These are phyloP conservation scores for Pammene fasciana DNA, from an alignment of 2,888 invertebrate genomes.

Conservation along the genomic window DNA sequence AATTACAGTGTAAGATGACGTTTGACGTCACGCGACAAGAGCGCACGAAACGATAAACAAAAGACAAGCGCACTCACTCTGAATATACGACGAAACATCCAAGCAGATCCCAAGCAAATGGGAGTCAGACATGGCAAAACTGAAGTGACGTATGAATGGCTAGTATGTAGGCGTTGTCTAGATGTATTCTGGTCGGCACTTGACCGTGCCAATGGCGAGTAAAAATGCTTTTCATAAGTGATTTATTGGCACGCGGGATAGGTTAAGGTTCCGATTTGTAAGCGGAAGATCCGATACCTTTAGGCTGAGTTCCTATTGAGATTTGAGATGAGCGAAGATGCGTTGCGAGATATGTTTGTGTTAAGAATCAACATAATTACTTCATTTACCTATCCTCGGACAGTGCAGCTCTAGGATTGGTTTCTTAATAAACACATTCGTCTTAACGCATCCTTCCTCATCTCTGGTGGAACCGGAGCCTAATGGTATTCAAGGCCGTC, in stretches of 20 bases:
- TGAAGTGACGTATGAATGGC: constrained; percentile 74
- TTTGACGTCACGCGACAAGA: background rate
- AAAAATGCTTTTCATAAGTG: constrained; percentile 75
- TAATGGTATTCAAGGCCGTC: too few species aligned
- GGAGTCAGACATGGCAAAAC: constrained; percentile 53
- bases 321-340: too few species aligned
- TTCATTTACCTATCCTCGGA: too few species aligned
- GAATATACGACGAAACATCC: constrained; percentile 66
- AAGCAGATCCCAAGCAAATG: constrained; percentile 40
- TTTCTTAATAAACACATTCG: too few species aligned
- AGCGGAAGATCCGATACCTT: background rate
- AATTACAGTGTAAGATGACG: background rate
- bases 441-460: too few species aligned
- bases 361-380: too few species aligned
- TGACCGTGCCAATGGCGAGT: constrained; percentile 75
- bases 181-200: constrained; percentile 75
- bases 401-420: too few species aligned
- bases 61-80: constrained; percentile 57
- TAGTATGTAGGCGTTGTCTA: constrained; percentile 70
- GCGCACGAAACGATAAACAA: constrained; percentile 15
- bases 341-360: too few species aligned
- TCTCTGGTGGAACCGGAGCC: too few species aligned
- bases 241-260: constrained; percentile 65
- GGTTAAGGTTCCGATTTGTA: constrained; percentile 54
- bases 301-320: too few species aligned